phyloP scores from a whole-genome alignment of 2,797 vertebrate species.

The Apogon talboti region DNA sequence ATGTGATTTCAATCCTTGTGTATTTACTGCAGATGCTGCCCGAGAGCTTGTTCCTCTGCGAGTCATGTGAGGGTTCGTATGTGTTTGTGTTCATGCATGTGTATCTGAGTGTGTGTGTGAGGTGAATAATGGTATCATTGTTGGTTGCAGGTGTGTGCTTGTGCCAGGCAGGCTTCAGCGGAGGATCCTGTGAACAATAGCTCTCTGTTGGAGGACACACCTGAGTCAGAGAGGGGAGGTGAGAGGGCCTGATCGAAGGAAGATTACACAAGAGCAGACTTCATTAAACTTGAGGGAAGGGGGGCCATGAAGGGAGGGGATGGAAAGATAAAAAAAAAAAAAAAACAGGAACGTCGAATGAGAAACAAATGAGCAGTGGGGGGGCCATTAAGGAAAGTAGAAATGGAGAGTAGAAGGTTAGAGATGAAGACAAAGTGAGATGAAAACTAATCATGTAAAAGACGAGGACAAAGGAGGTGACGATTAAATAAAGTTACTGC shows the following conservation, averaged over 20 bases:
- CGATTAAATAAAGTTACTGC: constrained; percentile 15
- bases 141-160: constrained; percentile 85
- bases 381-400: constrained; percentile 17
- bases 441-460: constrained; percentile 22
- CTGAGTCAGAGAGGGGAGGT: constrained; percentile 80
- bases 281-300: constrained; percentile 41
- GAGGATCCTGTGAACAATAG: constrained; percentile 80
- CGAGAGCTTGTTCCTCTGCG: constrained; percentile 38
- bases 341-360: constrained; percentile 37
- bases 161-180: constrained; percentile 71
- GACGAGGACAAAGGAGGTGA: constrained; percentile 27
- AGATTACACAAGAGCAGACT: constrained; percentile 82
- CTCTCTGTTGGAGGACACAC: constrained; percentile 80
- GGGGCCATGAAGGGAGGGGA: constrained; percentile 8
- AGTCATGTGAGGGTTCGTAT: not conserved
- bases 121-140: constrained; percentile 79
- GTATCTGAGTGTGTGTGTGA: constrained; percentile 3
- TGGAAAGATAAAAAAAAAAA: constrained; percentile 45
- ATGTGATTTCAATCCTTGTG: constrained; percentile 51
- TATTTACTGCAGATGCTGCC: constrained; percentile 31
- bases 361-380: constrained; percentile 33
- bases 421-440: constrained; percentile 17
- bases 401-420: constrained; percentile 20
- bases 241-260: constrained; percentile 76
- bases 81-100: not conserved